A percentile compares a stretch with the other conserved stretches of the same genome.
Evolutionary conservation across 2,888 invertebrate species (phyloP).

Genomic region (Onthophagus sagittarius): DNA sequence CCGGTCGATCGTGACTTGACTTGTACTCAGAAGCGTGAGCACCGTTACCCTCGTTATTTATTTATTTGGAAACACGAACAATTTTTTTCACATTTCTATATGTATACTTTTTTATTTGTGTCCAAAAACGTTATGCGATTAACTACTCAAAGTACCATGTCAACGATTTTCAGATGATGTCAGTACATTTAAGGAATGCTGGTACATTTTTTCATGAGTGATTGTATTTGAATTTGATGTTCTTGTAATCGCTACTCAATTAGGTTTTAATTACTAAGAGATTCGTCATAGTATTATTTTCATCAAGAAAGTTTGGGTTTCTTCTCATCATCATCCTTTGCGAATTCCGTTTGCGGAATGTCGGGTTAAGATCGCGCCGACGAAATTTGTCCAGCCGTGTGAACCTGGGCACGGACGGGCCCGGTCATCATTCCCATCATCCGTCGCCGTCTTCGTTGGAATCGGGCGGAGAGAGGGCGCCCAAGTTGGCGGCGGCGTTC

Average conservation of each 20-base stretch:
- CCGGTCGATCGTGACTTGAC: constrained; percentile 15
- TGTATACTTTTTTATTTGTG: not conserved
- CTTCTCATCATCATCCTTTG: constrained; percentile 23
- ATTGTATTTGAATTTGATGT: no score
- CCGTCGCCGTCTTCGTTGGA: not conserved
- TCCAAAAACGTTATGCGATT: no score
- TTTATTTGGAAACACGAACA: constrained; percentile 25
- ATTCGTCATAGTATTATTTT: constrained; percentile 6
- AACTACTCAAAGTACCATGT: no score
- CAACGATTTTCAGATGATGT: no score
- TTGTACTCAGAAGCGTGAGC: constrained; percentile 15
- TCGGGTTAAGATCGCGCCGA: constrained; percentile 25
- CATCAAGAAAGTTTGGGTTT: constrained; percentile 13
- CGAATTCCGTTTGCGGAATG: constrained; percentile 28
- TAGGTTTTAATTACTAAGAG: no score
- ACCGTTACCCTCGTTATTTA: constrained; percentile 25
- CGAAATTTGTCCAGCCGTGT: constrained; percentile 29
- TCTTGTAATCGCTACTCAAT: no score
- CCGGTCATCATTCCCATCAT: constrained; percentile 3
- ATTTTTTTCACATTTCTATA: not conserved
- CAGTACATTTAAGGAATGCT: no score
- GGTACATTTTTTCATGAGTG: no score
- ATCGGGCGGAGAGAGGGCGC: not conserved
- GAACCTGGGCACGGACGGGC: constrained; percentile 22
- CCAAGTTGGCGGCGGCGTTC: not conserved